These are phyloP conservation scores for Fragum fragum DNA, from an alignment of 2,888 invertebrate genomes.

Conservation along the genomic window DNA sequence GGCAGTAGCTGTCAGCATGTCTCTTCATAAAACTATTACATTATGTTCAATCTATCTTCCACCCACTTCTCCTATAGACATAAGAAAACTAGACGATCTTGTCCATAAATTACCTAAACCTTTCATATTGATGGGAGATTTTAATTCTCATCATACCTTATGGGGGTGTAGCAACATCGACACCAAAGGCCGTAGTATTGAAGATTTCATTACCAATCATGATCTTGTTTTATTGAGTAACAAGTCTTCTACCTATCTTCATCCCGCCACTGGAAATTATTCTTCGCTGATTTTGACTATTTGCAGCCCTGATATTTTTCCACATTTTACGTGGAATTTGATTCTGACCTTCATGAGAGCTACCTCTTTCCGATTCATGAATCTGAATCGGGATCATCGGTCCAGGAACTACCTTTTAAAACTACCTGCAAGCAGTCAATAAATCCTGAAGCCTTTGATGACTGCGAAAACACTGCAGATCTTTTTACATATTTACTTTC, in stretches of 20 bases:
- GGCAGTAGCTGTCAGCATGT: neutral
- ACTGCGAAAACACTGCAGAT: neutral
- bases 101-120: neutral
- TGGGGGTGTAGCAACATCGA: neutral
- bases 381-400: neutral
- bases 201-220: no score
- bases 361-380: neutral
- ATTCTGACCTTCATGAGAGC: no score
- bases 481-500: neutral
- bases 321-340: no score
- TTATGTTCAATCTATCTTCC: neutral
- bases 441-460: neutral
- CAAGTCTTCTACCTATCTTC: neutral
- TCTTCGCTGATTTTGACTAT: no score
- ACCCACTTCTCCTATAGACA: neutral
- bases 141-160: neutral
- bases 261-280: neutral
- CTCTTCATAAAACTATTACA: neutral
- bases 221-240: no score
- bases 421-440: neutral
- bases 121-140: slow-evolving; percentile 8
- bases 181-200: no score
- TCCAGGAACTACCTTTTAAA: no score
- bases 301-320: no score
- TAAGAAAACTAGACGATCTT: neutral